Evolutionary conservation across 1,140 invertebrate species (phyloP), one percentile per base, ranked within the genome.

Genomic region (Aethina tumida): DNA sequence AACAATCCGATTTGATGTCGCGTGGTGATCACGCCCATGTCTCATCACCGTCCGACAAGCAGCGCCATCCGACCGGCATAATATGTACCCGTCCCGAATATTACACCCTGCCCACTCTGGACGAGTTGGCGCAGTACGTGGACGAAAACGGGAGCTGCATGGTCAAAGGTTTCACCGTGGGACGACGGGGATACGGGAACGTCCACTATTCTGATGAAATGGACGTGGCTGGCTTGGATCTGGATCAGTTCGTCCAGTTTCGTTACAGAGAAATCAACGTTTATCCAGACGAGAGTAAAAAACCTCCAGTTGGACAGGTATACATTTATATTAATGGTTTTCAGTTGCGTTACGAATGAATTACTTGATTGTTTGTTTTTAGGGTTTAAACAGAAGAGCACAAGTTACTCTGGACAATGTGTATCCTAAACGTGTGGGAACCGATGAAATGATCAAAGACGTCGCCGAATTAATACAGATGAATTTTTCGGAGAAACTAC

Each of bases 341-440:
- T 35, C 6, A 13, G 7, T 28, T 7, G 10, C 14, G 6, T 7
- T 7, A 28, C n/a, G n/a, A n/a, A n/a, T n/a, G n/a, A n/a, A n/a
- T n/a, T 26, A 13, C 6, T 7, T 29, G 5, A 28, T 37, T 25
- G 22, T 31, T n/a, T 17, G 12, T 12, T 41, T 46, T 19, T 25
- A 43, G 37, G 94, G 86, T 0, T 63, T 99, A 3, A 99, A 99
- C 67, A 73, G 88, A 14, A 77, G 78, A 20, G 95, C 96, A 3
- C 82, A 96, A 60, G 83, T 92, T 1, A 96, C 91, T 0, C 62
- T 99, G 20, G 90, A 97, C 60, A 72, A 85, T 49, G 89, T 99
- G 2, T 99, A 90, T 87, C 95, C 96, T 0, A 66, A 77, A 10
- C 88, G 96, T 60, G 95, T 94, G 66, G 78, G 78, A 2, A 76